A percentile compares a stretch with the other conserved stretches of the same genome.
Conservation (phyloP, 2,113 vertebrate genomes). For the Ptychochromis oligacanthus region DNA sequence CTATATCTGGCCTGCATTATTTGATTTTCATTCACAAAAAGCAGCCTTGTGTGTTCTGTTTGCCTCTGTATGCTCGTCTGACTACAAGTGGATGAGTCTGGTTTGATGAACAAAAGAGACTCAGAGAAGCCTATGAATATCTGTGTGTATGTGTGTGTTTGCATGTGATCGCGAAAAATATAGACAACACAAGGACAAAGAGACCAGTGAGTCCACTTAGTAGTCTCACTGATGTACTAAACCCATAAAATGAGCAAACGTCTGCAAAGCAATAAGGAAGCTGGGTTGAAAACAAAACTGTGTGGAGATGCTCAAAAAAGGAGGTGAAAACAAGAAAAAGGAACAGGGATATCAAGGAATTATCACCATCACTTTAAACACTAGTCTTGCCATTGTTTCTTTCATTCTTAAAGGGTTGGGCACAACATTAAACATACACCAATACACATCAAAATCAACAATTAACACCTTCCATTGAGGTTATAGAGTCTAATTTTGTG, state of each 20-base stretch:
- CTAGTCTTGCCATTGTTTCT: not conserved
- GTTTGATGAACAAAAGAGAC: constrained; percentile 45
- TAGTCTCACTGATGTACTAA: fast-evolving
- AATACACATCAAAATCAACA: not conserved
- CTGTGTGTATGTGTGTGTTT: not conserved
- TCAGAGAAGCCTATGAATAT: not conserved
- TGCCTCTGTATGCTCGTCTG: constrained; percentile 29
- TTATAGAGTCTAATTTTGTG: no score
- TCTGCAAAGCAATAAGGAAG: not conserved
- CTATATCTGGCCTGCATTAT: constrained; percentile 10
- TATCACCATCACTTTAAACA: not conserved
- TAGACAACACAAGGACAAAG: not conserved
- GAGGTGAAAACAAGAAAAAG: not conserved
- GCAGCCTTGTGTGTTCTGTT: constrained; percentile 27
- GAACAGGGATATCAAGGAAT: fast-evolving
- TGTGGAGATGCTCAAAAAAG: not conserved
- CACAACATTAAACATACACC: not conserved
- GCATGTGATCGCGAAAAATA: no score
- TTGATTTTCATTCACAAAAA: constrained; percentile 53
- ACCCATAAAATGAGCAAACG: not conserved
- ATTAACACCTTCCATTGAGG: no score
- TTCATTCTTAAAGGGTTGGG: not conserved
- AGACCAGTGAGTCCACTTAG: not conserved
- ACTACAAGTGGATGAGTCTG: constrained; percentile 25
- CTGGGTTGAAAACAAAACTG: not conserved